These are phyloP conservation scores for Trochalopteron elliotii DNA, from an alignment of 2,113 vertebrate species.

Conservation along the genomic window DNA sequence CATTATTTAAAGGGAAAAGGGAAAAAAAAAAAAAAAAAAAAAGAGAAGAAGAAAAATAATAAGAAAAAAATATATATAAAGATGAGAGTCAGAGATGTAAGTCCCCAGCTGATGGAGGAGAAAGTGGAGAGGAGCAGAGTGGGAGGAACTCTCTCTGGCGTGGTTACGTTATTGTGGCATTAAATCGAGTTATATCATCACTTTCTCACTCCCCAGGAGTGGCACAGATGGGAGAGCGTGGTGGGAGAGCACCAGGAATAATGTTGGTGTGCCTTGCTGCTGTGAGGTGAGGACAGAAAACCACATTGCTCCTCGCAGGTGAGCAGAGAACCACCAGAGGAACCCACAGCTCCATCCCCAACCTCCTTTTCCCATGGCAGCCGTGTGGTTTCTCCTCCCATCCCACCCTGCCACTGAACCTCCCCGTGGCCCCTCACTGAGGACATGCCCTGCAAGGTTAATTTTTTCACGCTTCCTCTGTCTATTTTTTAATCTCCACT, in stretches of 20 bases:
- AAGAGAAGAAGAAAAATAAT: rapidly evolving
- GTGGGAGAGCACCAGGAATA: slow-evolving; percentile 37
- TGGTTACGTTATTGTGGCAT: background rate
- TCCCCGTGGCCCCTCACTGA: background rate
- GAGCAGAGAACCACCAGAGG: background rate
- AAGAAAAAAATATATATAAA: background rate
- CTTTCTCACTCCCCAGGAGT: slow-evolving; percentile 40
- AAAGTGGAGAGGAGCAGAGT: background rate
- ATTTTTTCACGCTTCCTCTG: background rate
- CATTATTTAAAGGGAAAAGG: background rate
- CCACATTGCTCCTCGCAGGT: background rate
- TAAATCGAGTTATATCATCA: slow-evolving; percentile 5
- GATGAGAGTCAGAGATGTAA: background rate
- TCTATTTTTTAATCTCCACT: background rate
- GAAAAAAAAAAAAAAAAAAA: rapidly evolving
- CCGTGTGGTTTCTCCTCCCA: rapidly evolving
- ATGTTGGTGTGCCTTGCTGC: background rate
- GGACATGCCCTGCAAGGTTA: background rate
- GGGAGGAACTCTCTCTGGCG: slow-evolving; percentile 31
- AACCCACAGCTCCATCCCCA: background rate
- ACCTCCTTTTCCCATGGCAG: rapidly evolving
- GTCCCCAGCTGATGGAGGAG: background rate
- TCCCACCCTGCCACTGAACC: background rate
- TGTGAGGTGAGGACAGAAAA: background rate
- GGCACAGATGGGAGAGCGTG: slow-evolving; percentile 27